Evolutionary conservation across 1,140 invertebrate species (phyloP).

Genomic region (Patella vulgata): DNA sequence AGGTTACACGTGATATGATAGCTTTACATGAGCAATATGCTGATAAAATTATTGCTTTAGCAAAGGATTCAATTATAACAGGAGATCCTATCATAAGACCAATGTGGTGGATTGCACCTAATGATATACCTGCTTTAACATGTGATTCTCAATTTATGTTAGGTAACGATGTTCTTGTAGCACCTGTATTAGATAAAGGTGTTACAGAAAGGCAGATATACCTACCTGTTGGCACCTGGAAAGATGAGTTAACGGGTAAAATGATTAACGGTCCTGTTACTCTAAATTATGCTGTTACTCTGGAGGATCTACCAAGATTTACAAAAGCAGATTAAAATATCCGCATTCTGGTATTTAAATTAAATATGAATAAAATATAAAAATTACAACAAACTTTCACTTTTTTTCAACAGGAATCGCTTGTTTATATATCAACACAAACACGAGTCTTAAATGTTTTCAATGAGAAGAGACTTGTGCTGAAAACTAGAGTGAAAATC

Average conservation of each 20-base stretch:
- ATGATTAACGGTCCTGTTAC: too few relatives aligned
- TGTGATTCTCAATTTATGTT: conserved; percentile 52
- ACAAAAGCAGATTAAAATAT: too few relatives aligned
- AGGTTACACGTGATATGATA: conserved; percentile 70
- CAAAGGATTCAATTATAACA: not conserved
- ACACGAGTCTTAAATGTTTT: too few relatives aligned
- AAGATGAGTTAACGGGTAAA: conserved; percentile 24
- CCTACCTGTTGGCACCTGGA: conserved; percentile 64
- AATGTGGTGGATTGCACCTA: conserved; percentile 73
- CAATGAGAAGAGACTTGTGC: too few relatives aligned
- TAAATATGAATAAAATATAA: too few relatives aligned
- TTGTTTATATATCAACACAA: too few relatives aligned
- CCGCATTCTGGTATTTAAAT: too few relatives aligned
- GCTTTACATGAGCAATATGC: not conserved
- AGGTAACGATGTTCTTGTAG: conserved; percentile 47
- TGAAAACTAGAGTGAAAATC: too few relatives aligned
- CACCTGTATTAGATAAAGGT: conserved; percentile 67
- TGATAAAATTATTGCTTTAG: not conserved
- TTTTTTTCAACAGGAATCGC: too few relatives aligned
- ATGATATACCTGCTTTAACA: conserved; percentile 33
- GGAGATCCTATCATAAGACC: conserved; percentile 56
- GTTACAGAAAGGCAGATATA: conserved; percentile 77
- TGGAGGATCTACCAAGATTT: too few relatives aligned
- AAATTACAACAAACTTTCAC: too few relatives aligned
- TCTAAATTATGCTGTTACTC: too few relatives aligned